phyloP scores from a whole-genome alignment of 1,140 invertebrate species.

The Nylanderia fulva region DNA sequence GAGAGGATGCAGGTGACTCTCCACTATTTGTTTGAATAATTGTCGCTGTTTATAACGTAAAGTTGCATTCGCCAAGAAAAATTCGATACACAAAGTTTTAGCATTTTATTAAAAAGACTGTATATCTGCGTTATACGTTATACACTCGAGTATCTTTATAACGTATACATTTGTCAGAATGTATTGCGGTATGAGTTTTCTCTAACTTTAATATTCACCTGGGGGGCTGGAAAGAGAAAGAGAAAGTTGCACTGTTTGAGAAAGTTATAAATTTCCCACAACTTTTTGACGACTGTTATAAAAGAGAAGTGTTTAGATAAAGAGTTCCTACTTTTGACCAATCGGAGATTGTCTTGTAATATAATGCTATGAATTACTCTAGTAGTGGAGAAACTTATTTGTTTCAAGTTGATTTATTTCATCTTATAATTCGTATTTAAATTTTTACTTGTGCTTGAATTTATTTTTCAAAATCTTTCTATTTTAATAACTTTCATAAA shows the following conservation, averaged over 20 bases:
- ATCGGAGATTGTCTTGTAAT: constrained; percentile 1
- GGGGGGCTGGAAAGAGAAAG: not conserved
- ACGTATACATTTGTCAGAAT: constrained; percentile 34
- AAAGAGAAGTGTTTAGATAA: constrained; percentile 26
- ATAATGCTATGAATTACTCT: constrained; percentile 6
- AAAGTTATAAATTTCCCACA: constrained; percentile 47
- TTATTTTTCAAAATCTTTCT: not conserved
- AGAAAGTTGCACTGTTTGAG: constrained; percentile 29
- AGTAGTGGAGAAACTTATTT: not conserved
- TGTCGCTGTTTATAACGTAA: not conserved
- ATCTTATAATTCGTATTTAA: not conserved
- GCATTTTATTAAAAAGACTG: not conserved
- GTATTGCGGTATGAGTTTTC: constrained; percentile 23
- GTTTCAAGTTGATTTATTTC: not conserved
- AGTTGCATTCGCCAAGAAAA: not conserved
- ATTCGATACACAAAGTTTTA: constrained; percentile 10
- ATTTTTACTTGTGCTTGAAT: not conserved
- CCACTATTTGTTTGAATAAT: not conserved
- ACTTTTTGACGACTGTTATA: constrained; percentile 41
- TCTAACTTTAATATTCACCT: constrained; percentile 27
- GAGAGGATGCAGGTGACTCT: constrained; percentile 38
- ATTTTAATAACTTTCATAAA: not conserved
- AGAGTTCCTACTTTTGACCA: constrained; percentile 34
- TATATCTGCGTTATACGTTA: not conserved
- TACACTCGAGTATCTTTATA: constrained; percentile 27